phyloP scores from a whole-genome alignment of 2,797 vertebrate species.

The Lepus townsendii region DNA sequence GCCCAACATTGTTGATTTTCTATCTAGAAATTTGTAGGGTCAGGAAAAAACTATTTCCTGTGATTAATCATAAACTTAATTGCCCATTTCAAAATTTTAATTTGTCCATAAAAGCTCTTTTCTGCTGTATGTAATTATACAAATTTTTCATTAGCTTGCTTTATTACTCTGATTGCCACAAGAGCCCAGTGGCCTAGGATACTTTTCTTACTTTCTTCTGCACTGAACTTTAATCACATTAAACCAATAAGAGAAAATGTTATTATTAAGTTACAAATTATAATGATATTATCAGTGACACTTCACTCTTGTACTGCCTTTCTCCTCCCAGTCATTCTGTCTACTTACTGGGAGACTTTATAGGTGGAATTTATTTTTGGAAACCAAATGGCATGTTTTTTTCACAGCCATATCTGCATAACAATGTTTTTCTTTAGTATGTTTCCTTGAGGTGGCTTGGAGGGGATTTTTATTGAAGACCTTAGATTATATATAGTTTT shows the following conservation, averaged over 20 bases:
- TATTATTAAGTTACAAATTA: not conserved
- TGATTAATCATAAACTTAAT: not conserved
- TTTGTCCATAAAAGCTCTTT: not conserved
- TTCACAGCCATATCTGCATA: not conserved
- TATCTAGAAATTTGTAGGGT: slow-evolving; percentile 16
- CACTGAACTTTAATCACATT: not conserved
- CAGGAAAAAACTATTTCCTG: slow-evolving; percentile 12
- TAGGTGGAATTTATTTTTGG: not conserved
- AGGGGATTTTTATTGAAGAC: too few relatives aligned
- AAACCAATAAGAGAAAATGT: not conserved
- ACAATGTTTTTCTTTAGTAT: not conserved
- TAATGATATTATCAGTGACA: not conserved
- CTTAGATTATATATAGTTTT: not conserved
- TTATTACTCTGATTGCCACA: not conserved
- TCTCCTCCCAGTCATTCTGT: too few relatives aligned
- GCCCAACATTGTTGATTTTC: not conserved
- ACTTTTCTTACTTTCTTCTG: not conserved
- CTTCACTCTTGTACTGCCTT: not conserved
- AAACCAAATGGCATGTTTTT: not conserved
- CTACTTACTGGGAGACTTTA: not conserved
- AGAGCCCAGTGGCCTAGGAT: not conserved
- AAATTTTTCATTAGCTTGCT: not conserved
- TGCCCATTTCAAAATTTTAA: slow-evolving; percentile 19
- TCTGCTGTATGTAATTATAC: not conserved
- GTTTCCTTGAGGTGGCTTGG: not conserved